Base-by-base conservation (phyloP, 2,797 vertebrate genomes). In the Karalla daura region DNA sequence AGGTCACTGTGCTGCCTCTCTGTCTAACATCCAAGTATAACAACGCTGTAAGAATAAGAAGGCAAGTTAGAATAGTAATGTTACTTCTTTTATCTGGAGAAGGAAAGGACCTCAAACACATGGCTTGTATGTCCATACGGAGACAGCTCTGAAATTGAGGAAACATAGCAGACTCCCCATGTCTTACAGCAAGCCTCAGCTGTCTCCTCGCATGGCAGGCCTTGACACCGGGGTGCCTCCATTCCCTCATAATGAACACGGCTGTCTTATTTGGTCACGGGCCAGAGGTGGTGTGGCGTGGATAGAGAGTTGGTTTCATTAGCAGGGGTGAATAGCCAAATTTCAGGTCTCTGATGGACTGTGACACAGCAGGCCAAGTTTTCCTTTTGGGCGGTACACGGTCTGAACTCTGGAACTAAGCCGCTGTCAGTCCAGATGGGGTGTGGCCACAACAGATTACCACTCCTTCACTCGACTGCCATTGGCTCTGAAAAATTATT, bases 301-400 rank as follows among this genome's bases (percentile, higher is more conserved):
- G 73, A 65, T 56, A 15, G 43, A 28, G 78, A 78, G 78, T 70
- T 36, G 47, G 74, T 91, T 92, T 92, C 88, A 88, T 92, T 89
- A 90, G 78, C 81, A n/a, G 60, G 56, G 73, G 76, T 86, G 84
- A 89, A 93, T 85, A 83, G 79, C 71, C 69, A 88, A 84, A 93
- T 93, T 93, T 93, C 81, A 89, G 78, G 69, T 86, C 81, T 89
- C 79, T 90, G 83, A 89, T 86, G 87, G 87, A 90, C 86, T 90
- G 85, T 89, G 89, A 92, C 88, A 74, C 71, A 51, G 78, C 73
- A 74, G 83, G 72, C 60, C 74, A 82, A 72, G 74, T 90, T 89
- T 89, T 89, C 68, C 73, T 87, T 87, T 80, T 83, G 80, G 77
- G 65, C 71, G 50, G 61, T 50, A 41, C 54, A 33, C 53, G 61